Base-by-base conservation (phyloP, 2,888 invertebrate genomes). In the Drosophila formosana region DNA sequence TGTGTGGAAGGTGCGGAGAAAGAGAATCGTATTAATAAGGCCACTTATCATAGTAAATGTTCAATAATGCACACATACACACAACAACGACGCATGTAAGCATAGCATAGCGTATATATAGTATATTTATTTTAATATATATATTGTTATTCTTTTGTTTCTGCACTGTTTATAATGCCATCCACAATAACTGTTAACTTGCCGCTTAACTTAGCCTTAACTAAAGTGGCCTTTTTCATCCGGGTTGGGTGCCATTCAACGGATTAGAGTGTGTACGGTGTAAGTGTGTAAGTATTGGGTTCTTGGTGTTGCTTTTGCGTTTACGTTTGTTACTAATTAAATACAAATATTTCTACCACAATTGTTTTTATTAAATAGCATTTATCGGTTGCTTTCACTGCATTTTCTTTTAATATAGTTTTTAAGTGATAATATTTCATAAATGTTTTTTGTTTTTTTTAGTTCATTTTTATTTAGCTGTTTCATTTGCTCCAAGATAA, bases 11-110 rank as follows among this genome's bases (percentile, higher is more conserved):
- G 81, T 80, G 81, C 75, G 55, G 43, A 73, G 66, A 73, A 68
- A 58, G 43, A 73, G 69, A 73, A 68, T 73, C 73, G 69, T 80
- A 78, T 70, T 72, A 73, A 61, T 81, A 81, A 81, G 81, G 81
- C 81, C 81, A 81, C 81, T 81, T 81, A 81, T 77, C 68, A 73
- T 82, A 84, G 84, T 86, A 67, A 72, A 82, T 80, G 66, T 78
- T 82, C 76, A 75, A 50, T 58, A 72, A 75, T 67, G 65, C 72
- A 60, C 66, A 63, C 80, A 57, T 30, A 56, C 72, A 74, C 65
- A 67, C 72, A 67, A 61, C 56, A 55, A 63, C 49, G 34, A 52
- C 25, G 57, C 53, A 69, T 77, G 68, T 39, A 57, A 70, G 66
- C 60, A 49, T 75, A 53, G 34, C 47, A 49, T 62, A 26, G n/a